Percentiles rank a stretch among this genome's conserved stretches.
Evolutionary conservation across 2,113 vertebrate genomes (phyloP).

Genomic region (Mirza zaza): DNA sequence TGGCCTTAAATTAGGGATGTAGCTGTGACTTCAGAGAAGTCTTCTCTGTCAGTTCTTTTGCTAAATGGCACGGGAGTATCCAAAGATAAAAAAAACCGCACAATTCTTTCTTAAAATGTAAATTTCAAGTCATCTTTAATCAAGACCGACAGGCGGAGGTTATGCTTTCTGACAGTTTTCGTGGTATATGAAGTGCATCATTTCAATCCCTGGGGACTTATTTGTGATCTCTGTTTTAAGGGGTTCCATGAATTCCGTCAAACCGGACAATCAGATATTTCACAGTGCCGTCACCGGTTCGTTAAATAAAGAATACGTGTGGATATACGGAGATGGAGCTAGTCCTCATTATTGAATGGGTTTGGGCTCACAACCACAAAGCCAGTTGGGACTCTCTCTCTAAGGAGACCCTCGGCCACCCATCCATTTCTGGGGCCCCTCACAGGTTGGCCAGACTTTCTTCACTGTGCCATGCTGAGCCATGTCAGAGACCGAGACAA

Average conservation of each 20-base stretch:
- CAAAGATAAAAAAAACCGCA: neutral
- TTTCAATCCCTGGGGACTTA: neutral
- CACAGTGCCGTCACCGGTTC: neutral
- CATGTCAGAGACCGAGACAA: neutral
- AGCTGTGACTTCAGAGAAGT: constrained; percentile 37
- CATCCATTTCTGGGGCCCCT: neutral
- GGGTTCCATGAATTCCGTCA: neutral
- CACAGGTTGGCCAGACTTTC: neutral
- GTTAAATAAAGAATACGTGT: neutral
- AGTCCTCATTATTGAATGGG: neutral
- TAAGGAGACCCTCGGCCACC: neutral
- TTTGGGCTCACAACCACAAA: neutral
- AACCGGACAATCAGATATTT: neutral
- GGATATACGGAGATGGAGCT: neutral
- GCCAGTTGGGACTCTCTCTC: neutral
- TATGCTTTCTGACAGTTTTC: neutral
- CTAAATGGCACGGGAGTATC: neutral
- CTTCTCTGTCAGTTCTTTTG: constrained; percentile 38
- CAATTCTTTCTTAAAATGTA: constrained; percentile 54
- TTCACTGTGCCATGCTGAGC: neutral
- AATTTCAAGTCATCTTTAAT: constrained; percentile 35
- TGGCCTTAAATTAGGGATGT: constrained; percentile 68
- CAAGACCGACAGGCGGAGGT: fast-evolving
- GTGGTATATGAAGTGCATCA: neutral
- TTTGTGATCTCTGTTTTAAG: neutral